These are phyloP conservation scores for Centropus unirufus DNA, from an alignment of 2,113 vertebrate species.

Conservation along the genomic window DNA sequence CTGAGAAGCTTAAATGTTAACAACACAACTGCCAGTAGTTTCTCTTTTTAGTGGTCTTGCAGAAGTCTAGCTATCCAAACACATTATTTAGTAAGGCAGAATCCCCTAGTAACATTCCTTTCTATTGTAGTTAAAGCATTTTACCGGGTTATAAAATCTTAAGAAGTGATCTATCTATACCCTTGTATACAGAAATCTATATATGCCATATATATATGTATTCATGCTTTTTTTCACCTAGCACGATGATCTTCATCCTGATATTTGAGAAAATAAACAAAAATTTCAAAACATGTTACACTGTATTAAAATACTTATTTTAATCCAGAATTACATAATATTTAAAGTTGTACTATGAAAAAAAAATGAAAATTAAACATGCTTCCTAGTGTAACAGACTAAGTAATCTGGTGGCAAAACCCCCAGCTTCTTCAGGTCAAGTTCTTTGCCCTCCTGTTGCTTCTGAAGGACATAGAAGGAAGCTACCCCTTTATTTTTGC, in stretches of 20 bases:
- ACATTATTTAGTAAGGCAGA: not conserved
- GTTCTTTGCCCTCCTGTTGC: not conserved
- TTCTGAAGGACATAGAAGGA: not conserved
- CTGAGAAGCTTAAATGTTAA: not conserved
- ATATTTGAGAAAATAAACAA: not conserved
- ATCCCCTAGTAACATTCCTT: not conserved
- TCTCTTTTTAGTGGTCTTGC: not conserved
- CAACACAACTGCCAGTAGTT: not conserved
- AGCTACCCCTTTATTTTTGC: not conserved
- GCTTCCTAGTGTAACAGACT: not conserved
- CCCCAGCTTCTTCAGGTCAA: not conserved
- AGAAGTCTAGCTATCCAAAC: not conserved
- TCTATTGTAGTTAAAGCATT: not conserved
- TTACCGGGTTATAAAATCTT: not conserved
- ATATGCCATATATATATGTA: not conserved
- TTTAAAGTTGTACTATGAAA: not conserved
- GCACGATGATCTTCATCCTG: not conserved
- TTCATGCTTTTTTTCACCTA: not conserved
- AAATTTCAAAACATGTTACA: not conserved
- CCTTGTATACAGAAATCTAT: not conserved
- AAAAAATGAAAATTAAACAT: not conserved
- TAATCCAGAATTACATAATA: not conserved
- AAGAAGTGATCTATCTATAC: not conserved
- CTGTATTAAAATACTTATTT: not conserved
- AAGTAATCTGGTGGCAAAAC: not conserved